A percentile compares a stretch with the other conserved stretches of the same genome.
These are phyloP conservation scores for Ceramica pisi DNA, from an alignment of 2,888 invertebrate species.

Conservation along the genomic window DNA sequence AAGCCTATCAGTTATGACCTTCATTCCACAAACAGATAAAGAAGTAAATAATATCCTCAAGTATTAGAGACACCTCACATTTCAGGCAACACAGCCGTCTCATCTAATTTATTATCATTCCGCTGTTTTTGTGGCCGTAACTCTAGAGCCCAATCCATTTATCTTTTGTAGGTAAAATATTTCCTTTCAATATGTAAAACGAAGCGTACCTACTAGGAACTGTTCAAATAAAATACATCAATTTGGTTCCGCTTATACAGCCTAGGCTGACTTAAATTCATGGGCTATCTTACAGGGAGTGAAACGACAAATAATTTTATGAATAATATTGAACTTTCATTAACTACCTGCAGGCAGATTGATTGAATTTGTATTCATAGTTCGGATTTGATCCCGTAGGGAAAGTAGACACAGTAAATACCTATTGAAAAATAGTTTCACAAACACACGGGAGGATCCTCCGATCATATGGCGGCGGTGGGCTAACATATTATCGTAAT, in stretches of 20 bases:
- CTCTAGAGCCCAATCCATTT: slow-evolving; percentile 58
- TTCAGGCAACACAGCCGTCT: slow-evolving; percentile 6
- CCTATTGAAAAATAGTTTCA: too few species aligned
- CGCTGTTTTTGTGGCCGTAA: slow-evolving; percentile 42
- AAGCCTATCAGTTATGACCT: too few species aligned
- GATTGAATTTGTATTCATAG: too few species aligned
- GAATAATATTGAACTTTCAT: too few species aligned
- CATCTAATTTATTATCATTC: slow-evolving; percentile 49
- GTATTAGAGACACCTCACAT: background rate
- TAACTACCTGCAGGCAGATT: too few species aligned
- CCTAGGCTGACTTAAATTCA: background rate
- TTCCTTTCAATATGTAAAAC: slow-evolving; percentile 51
- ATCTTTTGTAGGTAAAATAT: slow-evolving; percentile 58
- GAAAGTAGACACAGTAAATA: too few species aligned
- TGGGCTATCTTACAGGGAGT: background rate
- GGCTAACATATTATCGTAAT: too few species aligned
- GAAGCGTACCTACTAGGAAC: background rate
- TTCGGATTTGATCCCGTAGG: too few species aligned
- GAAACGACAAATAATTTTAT: background rate
- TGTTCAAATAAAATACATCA: slow-evolving; percentile 49
- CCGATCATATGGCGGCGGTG: too few species aligned
- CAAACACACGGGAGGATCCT: too few species aligned
- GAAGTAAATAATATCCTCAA: slow-evolving; percentile 32
- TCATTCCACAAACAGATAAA: slow-evolving; percentile 16
- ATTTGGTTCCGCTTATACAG: slow-evolving; percentile 15